Percentiles rank a stretch among this genome's conserved stretches.
phyloP scores from a whole-genome alignment of 2,113 vertebrate genomes.

The Larimichthys polyactis region DNA sequence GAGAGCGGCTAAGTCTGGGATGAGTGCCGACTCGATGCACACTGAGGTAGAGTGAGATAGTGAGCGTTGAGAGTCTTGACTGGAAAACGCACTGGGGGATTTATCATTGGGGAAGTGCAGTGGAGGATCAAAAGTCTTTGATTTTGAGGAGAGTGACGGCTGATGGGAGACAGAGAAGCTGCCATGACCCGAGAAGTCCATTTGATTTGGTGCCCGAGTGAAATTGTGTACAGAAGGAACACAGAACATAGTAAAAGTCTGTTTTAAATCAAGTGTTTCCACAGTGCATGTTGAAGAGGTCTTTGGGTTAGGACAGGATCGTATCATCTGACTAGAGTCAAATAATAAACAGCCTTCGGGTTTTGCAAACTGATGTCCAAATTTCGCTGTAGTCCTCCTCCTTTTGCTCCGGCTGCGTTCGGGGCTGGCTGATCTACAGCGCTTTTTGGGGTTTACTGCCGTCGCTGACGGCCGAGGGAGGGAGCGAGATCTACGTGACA shows the following conservation, averaged over 20 bases:
- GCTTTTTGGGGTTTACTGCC: conserved; percentile 69
- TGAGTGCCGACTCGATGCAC: conserved; percentile 73
- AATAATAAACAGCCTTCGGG: conserved; percentile 10
- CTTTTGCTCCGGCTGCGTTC: conserved; percentile 65
- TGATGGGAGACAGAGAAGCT: background rate
- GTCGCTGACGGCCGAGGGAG: conserved; percentile 14
- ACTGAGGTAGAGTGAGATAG: conserved; percentile 68
- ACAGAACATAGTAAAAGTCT: conserved; percentile 12
- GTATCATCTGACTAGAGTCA: background rate
- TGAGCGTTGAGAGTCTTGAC: conserved; percentile 55
- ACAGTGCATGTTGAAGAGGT: background rate
- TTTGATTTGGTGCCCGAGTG: background rate
- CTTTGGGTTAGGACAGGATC: background rate
- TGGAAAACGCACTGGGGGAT: conserved; percentile 4
- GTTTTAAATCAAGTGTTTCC: conserved; percentile 10
- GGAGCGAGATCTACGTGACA: conserved; percentile 32
- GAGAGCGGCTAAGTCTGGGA: conserved; percentile 65
- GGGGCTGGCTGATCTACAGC: conserved; percentile 65
- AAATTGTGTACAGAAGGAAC: conserved; percentile 28
- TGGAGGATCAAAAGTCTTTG: background rate
- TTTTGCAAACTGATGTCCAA: background rate
- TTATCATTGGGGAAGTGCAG: background rate
- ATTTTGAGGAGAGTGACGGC: conserved; percentile 12
- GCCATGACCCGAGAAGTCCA: background rate
- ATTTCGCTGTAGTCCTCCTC: conserved; percentile 35